These are phyloP conservation scores for Temnothorax rugatulus DNA, from an alignment of 2,888 invertebrate genomes.

Conservation along the genomic window DNA sequence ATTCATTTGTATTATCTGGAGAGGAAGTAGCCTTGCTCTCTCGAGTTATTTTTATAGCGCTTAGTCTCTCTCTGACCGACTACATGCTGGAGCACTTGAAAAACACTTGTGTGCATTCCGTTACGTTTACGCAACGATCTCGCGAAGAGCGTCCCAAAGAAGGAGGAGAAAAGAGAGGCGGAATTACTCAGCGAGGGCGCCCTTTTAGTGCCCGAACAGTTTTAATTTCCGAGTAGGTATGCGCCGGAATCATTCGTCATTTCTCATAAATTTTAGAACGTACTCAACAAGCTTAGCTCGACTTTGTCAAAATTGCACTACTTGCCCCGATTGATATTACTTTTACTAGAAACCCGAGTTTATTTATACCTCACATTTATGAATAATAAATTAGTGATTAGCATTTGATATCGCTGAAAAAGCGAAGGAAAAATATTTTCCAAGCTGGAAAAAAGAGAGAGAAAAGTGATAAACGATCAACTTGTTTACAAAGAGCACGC, in stretches of 20 bases:
- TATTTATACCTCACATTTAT: conserved; percentile 4
- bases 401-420: neutral
- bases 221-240: conserved; percentile 71
- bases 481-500: conserved; percentile 9
- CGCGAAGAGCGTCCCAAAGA: conserved; percentile 56
- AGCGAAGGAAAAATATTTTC: conserved; percentile 9
- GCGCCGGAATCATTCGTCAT: conserved; percentile 27
- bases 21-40: conserved; percentile 73
- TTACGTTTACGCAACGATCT: conserved; percentile 82
- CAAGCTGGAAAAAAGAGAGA: neutral
- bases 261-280: conserved; percentile 25
- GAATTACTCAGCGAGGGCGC: conserved; percentile 33
- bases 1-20: conserved; percentile 59
- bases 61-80: conserved; percentile 83
- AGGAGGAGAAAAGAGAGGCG: conserved; percentile 25
- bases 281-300: neutral
- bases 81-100: conserved; percentile 86
- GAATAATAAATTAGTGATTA: conserved; percentile 26
- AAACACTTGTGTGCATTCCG: conserved; percentile 86
- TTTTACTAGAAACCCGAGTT: neutral
- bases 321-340: neutral
- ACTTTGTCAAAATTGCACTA: neutral
- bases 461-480: conserved; percentile 22
- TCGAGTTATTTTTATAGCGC: conserved; percentile 84
- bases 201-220: conserved; percentile 44